Evolutionary conservation across 2,113 vertebrate genomes (phyloP).

Genomic region (Ptilorrhoa leucosticta): DNA sequence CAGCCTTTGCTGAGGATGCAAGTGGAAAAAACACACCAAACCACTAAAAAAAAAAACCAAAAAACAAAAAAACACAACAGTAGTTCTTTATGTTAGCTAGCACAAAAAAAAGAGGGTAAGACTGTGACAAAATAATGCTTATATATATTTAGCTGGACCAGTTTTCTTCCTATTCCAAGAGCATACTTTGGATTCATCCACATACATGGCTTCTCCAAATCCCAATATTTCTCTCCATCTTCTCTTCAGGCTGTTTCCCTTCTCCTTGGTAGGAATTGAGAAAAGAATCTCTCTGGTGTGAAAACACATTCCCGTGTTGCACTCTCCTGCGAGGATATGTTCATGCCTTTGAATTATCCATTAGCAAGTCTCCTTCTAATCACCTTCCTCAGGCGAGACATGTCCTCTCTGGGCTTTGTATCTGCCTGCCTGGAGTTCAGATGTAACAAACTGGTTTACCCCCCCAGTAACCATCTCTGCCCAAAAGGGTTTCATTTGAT

Average conservation of each 20-base stretch:
- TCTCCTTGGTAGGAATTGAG: background rate
- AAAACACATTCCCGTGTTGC: background rate
- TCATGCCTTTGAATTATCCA: background rate
- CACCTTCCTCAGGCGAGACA: background rate
- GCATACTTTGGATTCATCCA: background rate
- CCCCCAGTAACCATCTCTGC: background rate
- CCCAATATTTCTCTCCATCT: background rate
- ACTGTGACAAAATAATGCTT: background rate
- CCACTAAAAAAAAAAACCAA: too few relatives aligned
- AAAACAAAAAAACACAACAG: background rate
- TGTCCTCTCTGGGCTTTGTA: background rate
- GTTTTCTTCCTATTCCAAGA: background rate
- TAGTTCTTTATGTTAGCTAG: background rate
- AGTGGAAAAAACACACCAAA: background rate
- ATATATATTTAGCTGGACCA: background rate
- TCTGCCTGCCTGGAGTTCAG: background rate
- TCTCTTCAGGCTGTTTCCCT: background rate
- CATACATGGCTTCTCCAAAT: background rate
- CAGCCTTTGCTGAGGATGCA: background rate
- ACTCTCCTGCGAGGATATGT: background rate
- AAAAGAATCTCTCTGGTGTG: background rate
- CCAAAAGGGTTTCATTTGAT: background rate
- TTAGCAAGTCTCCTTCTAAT: background rate
- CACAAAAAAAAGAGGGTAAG: background rate
- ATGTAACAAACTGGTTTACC: background rate